Percentiles rank a stretch among this genome's conserved stretches.
Evolutionary conservation across 2,113 vertebrate species (phyloP).

Genomic region (Lophius piscatorius): DNA sequence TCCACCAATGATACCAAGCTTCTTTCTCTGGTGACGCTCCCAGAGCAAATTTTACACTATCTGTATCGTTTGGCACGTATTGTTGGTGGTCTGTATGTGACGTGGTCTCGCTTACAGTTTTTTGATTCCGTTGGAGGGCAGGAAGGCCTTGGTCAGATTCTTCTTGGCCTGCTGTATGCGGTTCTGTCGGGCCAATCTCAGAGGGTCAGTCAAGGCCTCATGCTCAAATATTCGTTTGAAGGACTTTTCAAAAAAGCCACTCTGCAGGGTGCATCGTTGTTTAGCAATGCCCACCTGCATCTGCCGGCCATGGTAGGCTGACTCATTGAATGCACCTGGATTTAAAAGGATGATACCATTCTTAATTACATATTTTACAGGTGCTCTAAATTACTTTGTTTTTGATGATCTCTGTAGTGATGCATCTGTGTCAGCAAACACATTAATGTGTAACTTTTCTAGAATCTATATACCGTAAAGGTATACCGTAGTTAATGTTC

Average conservation of each 20-base stretch:
- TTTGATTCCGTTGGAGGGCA: slow-evolving; percentile 84
- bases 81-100: background rate
- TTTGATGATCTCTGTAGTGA: background rate
- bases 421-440: background rate
- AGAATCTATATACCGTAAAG: no score
- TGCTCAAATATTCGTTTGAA: slow-evolving; percentile 84
- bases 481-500: no score
- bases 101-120: slow-evolving; percentile 78
- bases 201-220: slow-evolving; percentile 81
- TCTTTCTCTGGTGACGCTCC: no score
- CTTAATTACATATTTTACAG: background rate
- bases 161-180: slow-evolving; percentile 84
- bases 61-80: no score
- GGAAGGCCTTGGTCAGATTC: slow-evolving; percentile 85
- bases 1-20: no score
- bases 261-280: slow-evolving; percentile 80
- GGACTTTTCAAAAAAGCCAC: slow-evolving; percentile 85
- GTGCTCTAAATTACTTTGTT: background rate
- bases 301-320: slow-evolving; percentile 84
- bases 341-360: slow-evolving; percentile 27
- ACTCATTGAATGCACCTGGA: slow-evolving; percentile 85
- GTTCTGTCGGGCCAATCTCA: slow-evolving; percentile 80
- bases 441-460: no score
- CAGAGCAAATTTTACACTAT: no score
- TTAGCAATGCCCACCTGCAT: slow-evolving; percentile 81